Base-by-base conservation (phyloP, 2,797 vertebrate genomes). In the Pangasius djambal region DNA sequence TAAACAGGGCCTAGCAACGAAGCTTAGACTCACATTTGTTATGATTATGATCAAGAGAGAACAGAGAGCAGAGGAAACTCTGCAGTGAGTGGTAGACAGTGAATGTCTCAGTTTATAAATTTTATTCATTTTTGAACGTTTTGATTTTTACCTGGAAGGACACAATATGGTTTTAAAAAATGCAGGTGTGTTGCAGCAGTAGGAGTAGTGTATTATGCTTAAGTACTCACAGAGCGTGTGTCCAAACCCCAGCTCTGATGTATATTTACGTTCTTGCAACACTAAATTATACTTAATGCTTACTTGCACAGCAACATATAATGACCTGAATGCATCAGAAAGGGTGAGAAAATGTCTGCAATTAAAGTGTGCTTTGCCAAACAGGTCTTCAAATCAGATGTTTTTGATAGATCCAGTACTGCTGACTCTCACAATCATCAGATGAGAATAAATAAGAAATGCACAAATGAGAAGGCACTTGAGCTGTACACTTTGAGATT, bases 1-100 rank as follows among this genome's bases (percentile, higher is more conserved):
- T 87, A 78, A 31, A 37, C 34, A 37, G 1, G 31, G 2, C 16
- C 72, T 72, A 61, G 89, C 34, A 20, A 61, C 20, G 52, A 85
- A 34, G 10, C 40, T 63, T 9, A 0, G 22, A 40, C 34, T 83
- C 22, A 1, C 16, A 2, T 85, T 70, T 34, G 61, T 69, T 87
- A n/a, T 63, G 67, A 44, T 83, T 77, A 50, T 77, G 61, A 83
- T 82, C 57, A 25, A 10, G 72, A 84, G 59, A 37, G 44, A 77
- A 55, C 48, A 57, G 25, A 61, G 10, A 65, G 57, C 15, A 44
- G 48, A 57, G 25, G 86, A 81, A 69, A 22, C 20, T 28, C 16
- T 50, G 31, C 1, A 5, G 57, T 77, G 44, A 52, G 31, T 16
- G 70, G 57, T 31, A n/a, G n/a, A n/a, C 5, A 0, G 10, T 25